These are phyloP conservation scores for Apocheima hispidaria DNA, from an alignment of 2,888 invertebrate genomes.

Conservation along the genomic window DNA sequence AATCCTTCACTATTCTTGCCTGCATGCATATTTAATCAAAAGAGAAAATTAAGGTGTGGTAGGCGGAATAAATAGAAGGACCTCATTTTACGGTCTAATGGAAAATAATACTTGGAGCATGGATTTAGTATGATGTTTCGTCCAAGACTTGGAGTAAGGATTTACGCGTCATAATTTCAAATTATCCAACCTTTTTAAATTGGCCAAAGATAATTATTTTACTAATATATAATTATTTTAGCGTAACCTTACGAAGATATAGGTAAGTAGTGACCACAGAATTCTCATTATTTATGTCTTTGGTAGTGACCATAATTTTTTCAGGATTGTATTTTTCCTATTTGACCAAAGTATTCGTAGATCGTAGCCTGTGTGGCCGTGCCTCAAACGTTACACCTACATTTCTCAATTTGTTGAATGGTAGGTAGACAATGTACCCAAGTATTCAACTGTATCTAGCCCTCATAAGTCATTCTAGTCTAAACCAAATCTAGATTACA, in stretches of 20 bases:
- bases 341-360: too few species aligned
- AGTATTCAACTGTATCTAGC: not conserved
- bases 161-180: too few species aligned
- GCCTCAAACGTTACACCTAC: not conserved
- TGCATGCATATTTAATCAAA: slow-evolving; percentile 23
- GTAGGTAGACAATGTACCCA: too few species aligned
- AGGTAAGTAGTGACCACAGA: too few species aligned
- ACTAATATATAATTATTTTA: too few species aligned
- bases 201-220: too few species aligned
- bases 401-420: not conserved
- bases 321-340: too few species aligned
- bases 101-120: not conserved
- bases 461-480: slow-evolving; percentile 22
- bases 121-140: too few species aligned
- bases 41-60: slow-evolving; percentile 18
- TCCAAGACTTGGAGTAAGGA: not conserved
- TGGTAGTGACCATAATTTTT: too few species aligned
- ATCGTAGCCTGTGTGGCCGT: not conserved
- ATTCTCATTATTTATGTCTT: too few species aligned
- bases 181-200: too few species aligned
- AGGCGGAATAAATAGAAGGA: not conserved
- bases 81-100: not conserved
- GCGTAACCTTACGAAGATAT: too few species aligned
- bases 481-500: slow-evolving; percentile 22
- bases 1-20: slow-evolving; percentile 18